phyloP scores from a whole-genome alignment of 2,888 invertebrate genomes.

The Podotricha telesiphe region DNA sequence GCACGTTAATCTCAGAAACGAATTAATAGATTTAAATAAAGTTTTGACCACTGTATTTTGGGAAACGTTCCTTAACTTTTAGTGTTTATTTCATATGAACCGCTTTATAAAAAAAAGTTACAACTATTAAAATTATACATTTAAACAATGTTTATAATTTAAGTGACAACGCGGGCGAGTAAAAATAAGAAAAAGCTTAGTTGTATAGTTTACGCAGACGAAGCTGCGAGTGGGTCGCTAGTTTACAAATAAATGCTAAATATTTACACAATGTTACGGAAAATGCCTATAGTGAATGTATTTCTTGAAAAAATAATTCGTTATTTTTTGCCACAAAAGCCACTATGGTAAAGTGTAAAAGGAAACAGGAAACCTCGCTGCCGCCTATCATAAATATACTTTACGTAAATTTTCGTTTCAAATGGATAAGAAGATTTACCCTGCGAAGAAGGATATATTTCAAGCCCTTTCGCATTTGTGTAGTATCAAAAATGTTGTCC shows the following conservation, averaged over 20 bases:
- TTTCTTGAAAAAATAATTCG: constrained; percentile 1
- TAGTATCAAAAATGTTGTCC: constrained; percentile 48
- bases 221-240: too few species aligned
- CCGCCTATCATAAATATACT: constrained; percentile 34
- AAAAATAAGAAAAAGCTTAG: too few species aligned
- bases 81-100: too few species aligned
- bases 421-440: constrained; percentile 43
- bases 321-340: constrained; percentile 21
- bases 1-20: too few species aligned
- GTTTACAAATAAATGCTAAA: background rate
- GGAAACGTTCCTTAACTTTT: too few species aligned
- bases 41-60: too few species aligned
- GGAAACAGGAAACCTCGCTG: constrained; percentile 33
- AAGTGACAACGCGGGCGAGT: too few species aligned
- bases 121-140: too few species aligned
- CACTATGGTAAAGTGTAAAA: constrained; percentile 30
- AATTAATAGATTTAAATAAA: too few species aligned
- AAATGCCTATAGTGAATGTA: background rate
- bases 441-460: constrained; percentile 43
- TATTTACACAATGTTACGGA: constrained; percentile 1
- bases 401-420: constrained; percentile 36
- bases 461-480: constrained; percentile 52
- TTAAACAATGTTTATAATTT: too few species aligned
- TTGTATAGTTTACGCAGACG: too few species aligned
- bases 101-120: too few species aligned